Evolutionary conservation across 2,113 vertebrate genomes (phyloP).

Genomic region (Pelvicachromis taeniatus): DNA sequence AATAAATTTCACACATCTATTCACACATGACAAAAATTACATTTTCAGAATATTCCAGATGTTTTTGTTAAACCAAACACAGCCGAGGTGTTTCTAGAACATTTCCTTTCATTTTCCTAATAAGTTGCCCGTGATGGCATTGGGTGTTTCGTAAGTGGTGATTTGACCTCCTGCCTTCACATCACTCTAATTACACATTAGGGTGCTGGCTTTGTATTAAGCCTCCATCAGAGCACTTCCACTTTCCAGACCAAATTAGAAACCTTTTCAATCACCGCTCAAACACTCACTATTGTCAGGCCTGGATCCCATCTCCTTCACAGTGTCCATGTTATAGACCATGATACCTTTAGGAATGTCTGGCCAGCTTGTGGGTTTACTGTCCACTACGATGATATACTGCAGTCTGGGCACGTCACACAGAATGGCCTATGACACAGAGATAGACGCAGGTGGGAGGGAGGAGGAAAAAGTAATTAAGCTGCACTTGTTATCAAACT

Average conservation of each 20-base stretch:
- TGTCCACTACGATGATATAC: constrained; percentile 91
- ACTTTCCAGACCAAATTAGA: constrained; percentile 39
- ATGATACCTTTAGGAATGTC: constrained; percentile 85
- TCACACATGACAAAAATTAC: background rate
- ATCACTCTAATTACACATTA: constrained; percentile 33
- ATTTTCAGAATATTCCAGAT: background rate
- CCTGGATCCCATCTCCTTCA: constrained; percentile 87
- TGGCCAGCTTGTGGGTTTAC: constrained; percentile 79
- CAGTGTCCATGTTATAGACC: constrained; percentile 86
- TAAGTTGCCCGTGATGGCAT: background rate
- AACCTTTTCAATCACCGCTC: constrained; percentile 46
- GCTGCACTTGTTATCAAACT: background rate
- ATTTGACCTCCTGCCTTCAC: background rate
- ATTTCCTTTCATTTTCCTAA: background rate
- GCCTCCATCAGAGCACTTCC: constrained; percentile 7
- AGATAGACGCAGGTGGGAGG: background rate
- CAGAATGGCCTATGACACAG: constrained; percentile 80
- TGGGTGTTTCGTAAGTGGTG: background rate
- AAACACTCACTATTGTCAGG: constrained; percentile 72
- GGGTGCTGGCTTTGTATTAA: constrained; percentile 34
- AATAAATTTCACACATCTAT: background rate
- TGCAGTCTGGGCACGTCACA: constrained; percentile 83
- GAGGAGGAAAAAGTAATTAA: background rate
- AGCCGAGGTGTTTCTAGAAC: background rate
- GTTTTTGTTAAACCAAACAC: background rate